Conservation (phyloP, 2,888 invertebrate species). For the Epicampocera succincta region DNA sequence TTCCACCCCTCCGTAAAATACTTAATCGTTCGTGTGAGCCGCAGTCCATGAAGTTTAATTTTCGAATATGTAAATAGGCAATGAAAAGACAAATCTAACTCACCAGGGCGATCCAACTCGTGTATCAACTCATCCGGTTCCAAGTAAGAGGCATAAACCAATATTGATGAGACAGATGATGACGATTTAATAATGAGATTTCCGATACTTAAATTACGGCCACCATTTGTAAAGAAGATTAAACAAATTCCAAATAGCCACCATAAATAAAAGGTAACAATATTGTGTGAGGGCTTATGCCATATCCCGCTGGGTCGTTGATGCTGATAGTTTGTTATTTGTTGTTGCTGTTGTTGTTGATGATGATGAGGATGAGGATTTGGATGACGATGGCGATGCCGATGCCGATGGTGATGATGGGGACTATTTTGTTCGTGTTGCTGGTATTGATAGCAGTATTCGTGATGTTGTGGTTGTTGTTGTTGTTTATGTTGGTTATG, state of each 20-base stretch:
- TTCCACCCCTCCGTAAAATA: no score
- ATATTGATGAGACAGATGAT: slow-evolving; percentile 70
- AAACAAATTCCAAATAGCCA: slow-evolving; percentile 78
- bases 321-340: slow-evolving; percentile 41
- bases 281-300: slow-evolving; percentile 60
- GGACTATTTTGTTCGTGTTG: slow-evolving; percentile 37
- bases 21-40: no score
- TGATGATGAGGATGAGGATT: slow-evolving; percentile 47
- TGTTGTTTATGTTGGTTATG: slow-evolving; percentile 47
- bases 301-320: slow-evolving; percentile 66
- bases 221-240: slow-evolving; percentile 74
- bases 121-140: slow-evolving; percentile 82
- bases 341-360: slow-evolving; percentile 48
- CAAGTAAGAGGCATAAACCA: slow-evolving; percentile 77
- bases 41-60: no score
- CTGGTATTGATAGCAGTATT: slow-evolving; percentile 6
- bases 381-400: slow-evolving; percentile 45
- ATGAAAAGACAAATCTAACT: slow-evolving; percentile 62
- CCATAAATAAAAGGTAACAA: slow-evolving; percentile 75
- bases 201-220: slow-evolving; percentile 71
- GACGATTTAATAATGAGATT: slow-evolving; percentile 64
- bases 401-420: slow-evolving; percentile 47
- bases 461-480: slow-evolving; percentile 47
- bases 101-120: slow-evolving; percentile 81
- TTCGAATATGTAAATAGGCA: no score